Base-by-base conservation (phyloP, 2,888 invertebrate species). In the Eudasyphora cyanicolor region DNA sequence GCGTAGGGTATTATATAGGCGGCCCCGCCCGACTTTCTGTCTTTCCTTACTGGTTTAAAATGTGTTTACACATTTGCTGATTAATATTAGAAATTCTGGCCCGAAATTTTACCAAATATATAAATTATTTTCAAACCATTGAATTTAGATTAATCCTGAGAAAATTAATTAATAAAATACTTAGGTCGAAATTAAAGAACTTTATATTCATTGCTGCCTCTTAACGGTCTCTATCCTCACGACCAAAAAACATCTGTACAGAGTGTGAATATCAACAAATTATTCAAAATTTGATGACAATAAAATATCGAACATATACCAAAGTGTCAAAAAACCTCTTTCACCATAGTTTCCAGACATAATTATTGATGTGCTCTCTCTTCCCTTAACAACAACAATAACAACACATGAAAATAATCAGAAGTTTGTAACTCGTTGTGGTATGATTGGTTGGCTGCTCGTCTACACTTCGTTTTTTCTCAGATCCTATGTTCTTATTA, bases 211-310 rank as follows among this genome's bases (percentile, higher is more conserved):
- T 62, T 64, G 51, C 32, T 24, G 45, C 45, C 51, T n/a, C 21
- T 35, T 17, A 73, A 38, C 45, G 35, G 35, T 35, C 21, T 14
- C 24, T 67, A 21, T n/a, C n/a, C n/a, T 21, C 24, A 24, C 21
- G 27, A 21, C 77, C 77, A 84, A 21, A 77, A 14, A 24, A 32
- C 35, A 7, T 7, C 35, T 35, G 35, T 5, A 19, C 24, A 14
- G 27, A n/a, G 45, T 14, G 57, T 12, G 49, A 27, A 24, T 19
- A 73, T 57, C 70, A 42, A 76, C 70, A 85, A 76, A 82, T 82
- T 78, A 85, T 79, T 79, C 64, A 64, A 79, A 80, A 76, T 84
- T 82, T 79, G 76, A 85, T 80, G 85, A 83, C 74, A 83, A 83
- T 81, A 85, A 85, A 83, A 85, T 82, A 83, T 85, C 71, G 70